These are phyloP conservation scores for Orthonychiurus folsomi DNA, from an alignment of 2,888 invertebrate species.

Conservation along the genomic window DNA sequence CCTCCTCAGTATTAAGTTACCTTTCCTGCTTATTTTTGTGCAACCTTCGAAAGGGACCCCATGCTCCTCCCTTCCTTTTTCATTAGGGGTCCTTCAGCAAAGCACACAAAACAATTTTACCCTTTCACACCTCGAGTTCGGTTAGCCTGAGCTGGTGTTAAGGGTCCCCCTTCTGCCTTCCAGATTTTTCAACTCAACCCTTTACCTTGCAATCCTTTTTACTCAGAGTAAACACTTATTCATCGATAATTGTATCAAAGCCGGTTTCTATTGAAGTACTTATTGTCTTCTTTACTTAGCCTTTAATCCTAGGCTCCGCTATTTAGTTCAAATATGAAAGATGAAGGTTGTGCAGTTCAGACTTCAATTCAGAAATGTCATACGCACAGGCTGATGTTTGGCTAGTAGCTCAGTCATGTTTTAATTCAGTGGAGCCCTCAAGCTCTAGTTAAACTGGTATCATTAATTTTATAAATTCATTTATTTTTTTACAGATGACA, in stretches of 20 bases:
- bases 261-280: not conserved
- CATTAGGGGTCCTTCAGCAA: not conserved
- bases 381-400: no score
- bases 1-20: no score
- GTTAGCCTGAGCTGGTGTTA: not conserved
- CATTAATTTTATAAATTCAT: no score
- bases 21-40: not conserved
- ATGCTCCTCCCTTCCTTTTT: not conserved
- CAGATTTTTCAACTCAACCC: constrained; percentile 14
- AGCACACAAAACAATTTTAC: not conserved
- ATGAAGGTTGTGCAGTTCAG: not conserved
- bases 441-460: no score
- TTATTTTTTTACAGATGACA: constrained; percentile 2
- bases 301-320: not conserved
- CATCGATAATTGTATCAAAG: constrained; percentile 1
- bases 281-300: not conserved
- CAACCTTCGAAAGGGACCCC: not conserved
- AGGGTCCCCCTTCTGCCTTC: not conserved
- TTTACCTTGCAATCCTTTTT: constrained; percentile 3
- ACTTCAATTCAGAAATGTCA: no score
- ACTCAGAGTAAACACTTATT: not conserved
- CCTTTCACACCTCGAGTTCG: not conserved
- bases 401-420: no score
- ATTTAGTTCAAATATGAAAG: not conserved
- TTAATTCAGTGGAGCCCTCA: no score